Evolutionary conservation across 2,888 invertebrate species (phyloP), one percentile per base, ranked within the genome.

Genomic region (Zygaena filipendulae): DNA sequence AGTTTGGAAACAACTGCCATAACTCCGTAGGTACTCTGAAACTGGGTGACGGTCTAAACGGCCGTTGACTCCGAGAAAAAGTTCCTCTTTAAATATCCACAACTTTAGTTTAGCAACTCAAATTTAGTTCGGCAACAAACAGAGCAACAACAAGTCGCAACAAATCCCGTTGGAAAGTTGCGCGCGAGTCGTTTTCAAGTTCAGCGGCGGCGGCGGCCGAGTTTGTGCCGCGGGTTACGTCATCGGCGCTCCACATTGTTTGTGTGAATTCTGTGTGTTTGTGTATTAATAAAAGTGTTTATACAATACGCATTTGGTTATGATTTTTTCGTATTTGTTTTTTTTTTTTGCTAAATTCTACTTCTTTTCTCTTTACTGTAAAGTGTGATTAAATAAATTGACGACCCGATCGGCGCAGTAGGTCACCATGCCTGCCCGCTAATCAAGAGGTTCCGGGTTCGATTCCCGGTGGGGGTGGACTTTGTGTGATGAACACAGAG

Each of bases 21-120:
- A 77, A 79, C 75, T 79, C 75, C 58, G 66, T 59, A 59, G 67
- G 64, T 67, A 68, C 71, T 74, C 77, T 52, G 68, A 72, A 79
- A 79, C 79, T 77, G 71, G 79, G 79, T 75, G 75, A 79, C 79
- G 71, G 71, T 69, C 70, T 59, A 63, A 59, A 50, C 63, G 74
- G 75, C 71, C 79, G 68, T 79, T 77, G 79, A 79, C 79, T 77
- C 68, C 67, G 71, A 69, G 77, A 79, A 77, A 79, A 79, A 79
- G 72, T 79, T 79, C 70, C n/a, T 53, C 70, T 77, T 79, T 77
- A 77, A 79, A 79, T 77, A 79, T 77, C 77, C 68, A 59, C 72
- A 75, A 79, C 64, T 77, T 74, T 70, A 75, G 75, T 75, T 74
- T 64, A 72, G 67, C 71, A 74, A 75, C 77, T 77, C 75, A 75